phyloP scores from a whole-genome alignment of 2,888 invertebrate species.

The Campopleginae sp. region DNA sequence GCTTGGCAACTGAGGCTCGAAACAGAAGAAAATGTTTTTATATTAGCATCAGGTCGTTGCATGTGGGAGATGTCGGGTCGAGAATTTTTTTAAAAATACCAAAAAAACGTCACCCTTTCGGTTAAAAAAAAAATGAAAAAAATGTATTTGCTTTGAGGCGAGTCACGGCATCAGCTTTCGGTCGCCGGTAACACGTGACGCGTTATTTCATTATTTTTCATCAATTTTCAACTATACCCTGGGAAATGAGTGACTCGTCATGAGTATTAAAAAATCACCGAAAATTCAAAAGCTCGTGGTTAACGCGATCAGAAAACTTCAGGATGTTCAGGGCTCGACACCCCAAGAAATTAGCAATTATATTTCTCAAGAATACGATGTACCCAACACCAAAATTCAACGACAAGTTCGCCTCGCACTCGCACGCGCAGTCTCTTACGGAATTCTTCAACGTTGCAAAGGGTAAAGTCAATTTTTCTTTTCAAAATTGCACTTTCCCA shows the following conservation, averaged over 20 bases:
- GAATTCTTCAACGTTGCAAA: slow-evolving; percentile 77
- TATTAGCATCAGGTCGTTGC: slow-evolving; percentile 28
- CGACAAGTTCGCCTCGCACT: slow-evolving; percentile 78
- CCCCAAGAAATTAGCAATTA: slow-evolving; percentile 80
- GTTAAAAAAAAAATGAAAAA: slow-evolving; percentile 43
- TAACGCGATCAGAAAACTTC: slow-evolving; percentile 79
- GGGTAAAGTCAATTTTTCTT: slow-evolving; percentile 72
- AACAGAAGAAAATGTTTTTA: slow-evolving; percentile 34
- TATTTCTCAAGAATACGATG: slow-evolving; percentile 78
- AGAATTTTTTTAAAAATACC: slow-evolving; percentile 39
- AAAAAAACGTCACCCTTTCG: slow-evolving; percentile 26
- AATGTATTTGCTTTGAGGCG: slow-evolving; percentile 44
- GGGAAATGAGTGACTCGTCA: slow-evolving; percentile 58
- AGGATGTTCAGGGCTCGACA: slow-evolving; percentile 79
- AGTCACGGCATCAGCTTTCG: slow-evolving; percentile 23
- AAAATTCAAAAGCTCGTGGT: slow-evolving; percentile 80
- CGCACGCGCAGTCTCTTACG: slow-evolving; percentile 79
- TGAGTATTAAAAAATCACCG: slow-evolving; percentile 71
- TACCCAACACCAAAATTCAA: slow-evolving; percentile 73
- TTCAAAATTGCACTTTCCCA: too few relatives aligned
- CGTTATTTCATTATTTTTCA: neutral
- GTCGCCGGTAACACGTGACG: neutral
- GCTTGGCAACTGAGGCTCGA: slow-evolving; percentile 36
- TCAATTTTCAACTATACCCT: neutral
- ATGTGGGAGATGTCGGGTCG: slow-evolving; percentile 41